Evolutionary conservation across 2,797 vertebrate species (phyloP).

Genomic region (Acipenser oxyrinchus): DNA sequence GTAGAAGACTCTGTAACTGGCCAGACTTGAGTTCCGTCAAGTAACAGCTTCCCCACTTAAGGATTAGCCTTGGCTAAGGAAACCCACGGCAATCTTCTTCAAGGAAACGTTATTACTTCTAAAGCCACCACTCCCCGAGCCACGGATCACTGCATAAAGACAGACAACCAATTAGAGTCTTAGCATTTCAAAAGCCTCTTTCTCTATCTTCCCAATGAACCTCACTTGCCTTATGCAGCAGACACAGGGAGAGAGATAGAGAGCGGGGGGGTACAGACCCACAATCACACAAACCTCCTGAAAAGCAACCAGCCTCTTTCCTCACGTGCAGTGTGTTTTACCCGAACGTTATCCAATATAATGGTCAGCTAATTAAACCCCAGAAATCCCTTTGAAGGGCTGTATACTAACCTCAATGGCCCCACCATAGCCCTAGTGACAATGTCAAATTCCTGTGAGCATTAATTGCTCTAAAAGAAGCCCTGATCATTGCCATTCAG

Average conservation of each 20-base stretch:
- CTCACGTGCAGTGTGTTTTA: no score
- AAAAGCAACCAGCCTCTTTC: no score
- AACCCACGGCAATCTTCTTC: constrained; percentile 53
- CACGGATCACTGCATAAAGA: constrained; percentile 44
- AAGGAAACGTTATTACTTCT: constrained; percentile 58
- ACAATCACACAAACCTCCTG: not conserved
- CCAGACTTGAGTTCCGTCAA: not conserved
- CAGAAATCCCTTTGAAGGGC: no score
- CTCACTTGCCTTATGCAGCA: constrained; percentile 38
- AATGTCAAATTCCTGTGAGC: not conserved
- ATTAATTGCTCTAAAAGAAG: constrained; percentile 2
- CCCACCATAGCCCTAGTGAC: not conserved
- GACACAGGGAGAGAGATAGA: not conserved
- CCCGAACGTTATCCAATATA: no score
- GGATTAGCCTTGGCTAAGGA: constrained; percentile 20
- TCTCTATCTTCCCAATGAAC: constrained; percentile 43
- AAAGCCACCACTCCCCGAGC: constrained; percentile 44
- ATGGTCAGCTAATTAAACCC: no score
- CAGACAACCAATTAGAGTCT: constrained; percentile 63
- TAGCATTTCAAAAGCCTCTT: constrained; percentile 48
- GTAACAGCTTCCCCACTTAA: constrained; percentile 2
- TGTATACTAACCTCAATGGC: no score
- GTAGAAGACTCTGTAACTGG: not conserved
- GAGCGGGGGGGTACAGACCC: not conserved
- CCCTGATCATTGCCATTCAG: constrained; percentile 7